Percentiles rank a stretch among this genome's conserved stretches.
phyloP scores from a whole-genome alignment of 1,140 invertebrate genomes.

The Diorhabda sublineata region DNA sequence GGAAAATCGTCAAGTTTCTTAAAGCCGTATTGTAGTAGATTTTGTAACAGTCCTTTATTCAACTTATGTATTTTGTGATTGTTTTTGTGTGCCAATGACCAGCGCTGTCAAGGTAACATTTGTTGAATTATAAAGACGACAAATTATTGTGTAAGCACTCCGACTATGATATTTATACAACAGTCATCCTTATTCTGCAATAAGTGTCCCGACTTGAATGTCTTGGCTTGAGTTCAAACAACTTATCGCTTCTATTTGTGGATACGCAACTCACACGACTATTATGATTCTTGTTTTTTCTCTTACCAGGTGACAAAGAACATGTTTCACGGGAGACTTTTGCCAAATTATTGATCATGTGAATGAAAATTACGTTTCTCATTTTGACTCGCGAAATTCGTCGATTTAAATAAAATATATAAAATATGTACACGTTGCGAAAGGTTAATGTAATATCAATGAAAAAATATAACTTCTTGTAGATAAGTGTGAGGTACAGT shows the following conservation, averaged over 20 bases:
- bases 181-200: conserved; percentile 11
- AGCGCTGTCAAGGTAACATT: neutral
- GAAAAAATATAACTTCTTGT: too few species aligned
- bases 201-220: conserved; percentile 5
- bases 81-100: neutral
- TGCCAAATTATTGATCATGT: too few species aligned
- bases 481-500: too few species aligned
- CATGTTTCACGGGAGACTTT: neutral
- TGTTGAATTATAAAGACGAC: neutral
- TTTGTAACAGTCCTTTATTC: too few species aligned
- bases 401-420: too few species aligned
- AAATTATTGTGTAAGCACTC: neutral
- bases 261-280: conserved; percentile 9
- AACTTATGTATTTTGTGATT: too few species aligned
- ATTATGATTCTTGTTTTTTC: conserved; percentile 10
- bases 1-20: neutral
- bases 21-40: neutral
- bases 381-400: too few species aligned
- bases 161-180: neutral
- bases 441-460: too few species aligned
- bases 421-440: too few species aligned
- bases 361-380: too few species aligned
- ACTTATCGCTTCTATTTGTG: conserved; percentile 16
- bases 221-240: conserved; percentile 17
- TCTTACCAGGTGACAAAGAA: conserved; percentile 13